Base-by-base conservation (phyloP, 2,888 invertebrate genomes). In the Drosophila gaucha region DNA sequence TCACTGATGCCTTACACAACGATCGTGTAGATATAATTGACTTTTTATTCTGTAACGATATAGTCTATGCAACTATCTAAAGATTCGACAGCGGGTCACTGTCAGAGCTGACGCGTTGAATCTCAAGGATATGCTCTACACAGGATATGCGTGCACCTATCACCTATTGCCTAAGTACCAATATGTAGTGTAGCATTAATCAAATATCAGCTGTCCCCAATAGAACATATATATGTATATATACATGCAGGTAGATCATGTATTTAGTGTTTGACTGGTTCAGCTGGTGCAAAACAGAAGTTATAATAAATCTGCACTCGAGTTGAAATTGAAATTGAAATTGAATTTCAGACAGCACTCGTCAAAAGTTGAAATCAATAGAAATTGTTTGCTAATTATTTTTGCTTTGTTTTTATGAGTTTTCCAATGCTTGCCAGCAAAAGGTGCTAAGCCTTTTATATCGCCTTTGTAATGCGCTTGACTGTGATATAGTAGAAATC, bases 1-100 rank as follows among this genome's bases (percentile, higher is more conserved):
- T 78, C 86, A 3, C 68, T 91, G 20, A 69, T 89, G 30, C 89
- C 91, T 2, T 88, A 89, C 66, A 75, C 90, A 6, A 73, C 87
- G 57, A 89, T 86, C 46, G 74, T 91, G 44, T 89, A 89, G 38
- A 60, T 39, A 18, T 50, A 28, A 35, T 26, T 12, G 26, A 12
- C 16, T 33, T 6, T 9, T 46, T 20, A n/a, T 26, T 14, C 28
- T 10, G 10, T 35, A 30, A 44, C 35, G 50, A 59, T 55, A 50
- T 57, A 30, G 22, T 24, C 6, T n/a, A 9, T 16, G 16, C 10
- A 49, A 22, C 26, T n/a, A n/a, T 49, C 20, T 41, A 16, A 28
- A 10, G 28, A 31, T 26, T n/a, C 12, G 18, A 6, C n/a, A 26
- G 49, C 22, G 47, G 36, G 12, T 47, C 16, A 9, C 20, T 35